A percentile compares a stretch with the other conserved stretches of the same genome.
Conservation (phyloP, 2,797 vertebrate species). For the Epinephelus malabaricus region DNA sequence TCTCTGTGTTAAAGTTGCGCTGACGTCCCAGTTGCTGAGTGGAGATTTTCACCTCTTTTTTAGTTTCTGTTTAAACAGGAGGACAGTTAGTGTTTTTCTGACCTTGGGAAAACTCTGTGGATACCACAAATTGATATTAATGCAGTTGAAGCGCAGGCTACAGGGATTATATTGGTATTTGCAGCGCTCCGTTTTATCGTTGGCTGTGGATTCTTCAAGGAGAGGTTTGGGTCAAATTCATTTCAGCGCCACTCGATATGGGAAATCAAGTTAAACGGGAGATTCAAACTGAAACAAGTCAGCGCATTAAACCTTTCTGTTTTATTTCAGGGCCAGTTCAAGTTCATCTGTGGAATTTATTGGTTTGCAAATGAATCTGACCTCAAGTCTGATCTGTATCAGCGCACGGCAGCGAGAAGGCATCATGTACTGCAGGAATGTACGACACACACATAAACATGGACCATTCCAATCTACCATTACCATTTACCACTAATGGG, state of each 20-base stretch:
- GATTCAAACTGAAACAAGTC: constrained; percentile 33
- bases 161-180: constrained; percentile 24
- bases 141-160: constrained; percentile 14
- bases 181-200: constrained; percentile 8
- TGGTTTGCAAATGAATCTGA: constrained; percentile 57
- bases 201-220: constrained; percentile 41
- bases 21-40: constrained; percentile 17
- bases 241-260: constrained; percentile 23
- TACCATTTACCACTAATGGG: constrained; percentile 36
- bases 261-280: constrained; percentile 29
- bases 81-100: constrained; percentile 23
- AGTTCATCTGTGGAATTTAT: constrained; percentile 50
- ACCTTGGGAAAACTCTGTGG: constrained; percentile 29
- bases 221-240: constrained; percentile 50
- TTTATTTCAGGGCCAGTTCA: constrained; percentile 15
- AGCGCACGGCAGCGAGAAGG: not conserved
- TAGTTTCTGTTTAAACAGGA: constrained; percentile 19
- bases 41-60: constrained; percentile 40
- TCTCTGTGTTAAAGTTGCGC: constrained; percentile 28
- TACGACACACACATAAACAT: constrained; percentile 25
- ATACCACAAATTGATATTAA: constrained; percentile 43
- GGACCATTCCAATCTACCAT: constrained; percentile 10
- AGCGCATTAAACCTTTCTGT: not conserved
- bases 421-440: not conserved
- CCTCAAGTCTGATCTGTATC: constrained; percentile 22